These are phyloP conservation scores for Scaptomyza flava DNA, from an alignment of 2,888 invertebrate species.

Conservation along the genomic window DNA sequence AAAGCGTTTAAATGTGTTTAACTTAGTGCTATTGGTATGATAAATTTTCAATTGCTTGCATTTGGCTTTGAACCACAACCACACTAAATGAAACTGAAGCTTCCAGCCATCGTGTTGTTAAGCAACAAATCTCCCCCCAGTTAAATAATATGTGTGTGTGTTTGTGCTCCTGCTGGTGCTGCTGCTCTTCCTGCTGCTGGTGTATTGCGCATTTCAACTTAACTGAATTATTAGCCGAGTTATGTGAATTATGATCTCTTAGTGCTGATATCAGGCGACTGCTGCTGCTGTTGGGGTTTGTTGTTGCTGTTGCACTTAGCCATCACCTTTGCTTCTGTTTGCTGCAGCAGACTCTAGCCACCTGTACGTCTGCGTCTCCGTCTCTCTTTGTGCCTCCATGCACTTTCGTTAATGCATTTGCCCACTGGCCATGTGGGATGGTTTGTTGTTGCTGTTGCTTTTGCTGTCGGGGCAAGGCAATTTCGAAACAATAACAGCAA, in stretches of 20 bases:
- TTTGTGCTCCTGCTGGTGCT: neutral
- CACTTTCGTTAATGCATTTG: conserved; percentile 80
- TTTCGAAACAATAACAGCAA: conserved; percentile 68
- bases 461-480: conserved; percentile 55
- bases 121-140: no score
- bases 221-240: conserved; percentile 79
- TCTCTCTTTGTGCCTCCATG: conserved; percentile 22
- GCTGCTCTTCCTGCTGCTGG: conserved; percentile 15
- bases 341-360: conserved; percentile 1
- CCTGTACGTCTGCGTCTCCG: neutral
- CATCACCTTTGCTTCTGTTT: conserved; percentile 29
- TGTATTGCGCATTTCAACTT: conserved; percentile 74
- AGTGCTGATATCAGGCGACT: conserved; percentile 65
- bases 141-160: neutral
- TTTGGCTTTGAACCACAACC: conserved; percentile 2
- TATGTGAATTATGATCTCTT: conserved; percentile 78
- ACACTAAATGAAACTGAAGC: neutral
- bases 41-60: conserved; percentile 1
- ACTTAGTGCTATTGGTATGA: neutral
- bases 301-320: conserved; percentile 42
- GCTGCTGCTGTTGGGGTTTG: conserved; percentile 12
- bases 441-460: conserved; percentile 34
- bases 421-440: conserved; percentile 78
- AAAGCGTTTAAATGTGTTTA: neutral
- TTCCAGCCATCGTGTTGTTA: neutral